A percentile compares a stretch with the other conserved stretches of the same genome.
phyloP scores from a whole-genome alignment of 1,140 invertebrate genomes.

The Charaxes varanes region DNA sequence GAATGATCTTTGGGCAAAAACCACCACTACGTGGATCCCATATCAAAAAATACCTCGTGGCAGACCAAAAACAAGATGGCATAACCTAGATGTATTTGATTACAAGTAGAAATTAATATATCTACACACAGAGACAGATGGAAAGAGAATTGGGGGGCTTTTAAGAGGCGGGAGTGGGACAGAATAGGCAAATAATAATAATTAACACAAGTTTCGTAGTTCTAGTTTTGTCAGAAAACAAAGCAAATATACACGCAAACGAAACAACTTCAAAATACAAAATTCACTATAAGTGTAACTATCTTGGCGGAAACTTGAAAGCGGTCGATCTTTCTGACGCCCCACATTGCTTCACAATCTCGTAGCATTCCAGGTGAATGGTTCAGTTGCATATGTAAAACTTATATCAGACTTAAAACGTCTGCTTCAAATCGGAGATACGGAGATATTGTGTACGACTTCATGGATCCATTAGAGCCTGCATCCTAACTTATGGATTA shows the following conservation, averaged over 20 bases:
- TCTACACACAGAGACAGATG: too few species aligned
- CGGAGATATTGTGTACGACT: conserved; percentile 17
- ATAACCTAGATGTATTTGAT: too few species aligned
- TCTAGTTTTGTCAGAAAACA: conserved; percentile 7
- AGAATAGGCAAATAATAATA: too few species aligned
- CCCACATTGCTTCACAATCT: conserved; percentile 52
- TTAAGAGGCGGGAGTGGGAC: too few species aligned
- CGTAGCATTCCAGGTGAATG: conserved; percentile 49
- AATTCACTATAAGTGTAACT: conserved; percentile 40
- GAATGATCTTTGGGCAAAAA: too few species aligned
- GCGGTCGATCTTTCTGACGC: conserved; percentile 42
- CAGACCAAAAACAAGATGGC: too few species aligned
- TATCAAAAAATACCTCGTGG: too few species aligned
- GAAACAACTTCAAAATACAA: conserved; percentile 23
- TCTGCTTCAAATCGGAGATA: conserved; percentile 15
- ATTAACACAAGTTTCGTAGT: too few species aligned
- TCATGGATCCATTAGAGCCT: conserved; percentile 28
- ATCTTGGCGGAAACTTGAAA: conserved; percentile 43
- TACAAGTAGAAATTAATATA: too few species aligned
- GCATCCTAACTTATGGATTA: conserved; percentile 49
- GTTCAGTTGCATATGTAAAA: conserved; percentile 33
- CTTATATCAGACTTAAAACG: conserved; percentile 22
- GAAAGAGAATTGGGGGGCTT: too few species aligned
- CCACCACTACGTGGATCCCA: too few species aligned
- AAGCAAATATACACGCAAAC: conserved; percentile 14